Evolutionary conservation across 2,888 invertebrate genomes (phyloP), one percentile per base, ranked within the genome.

Genomic region (Scaptomyza parva): DNA sequence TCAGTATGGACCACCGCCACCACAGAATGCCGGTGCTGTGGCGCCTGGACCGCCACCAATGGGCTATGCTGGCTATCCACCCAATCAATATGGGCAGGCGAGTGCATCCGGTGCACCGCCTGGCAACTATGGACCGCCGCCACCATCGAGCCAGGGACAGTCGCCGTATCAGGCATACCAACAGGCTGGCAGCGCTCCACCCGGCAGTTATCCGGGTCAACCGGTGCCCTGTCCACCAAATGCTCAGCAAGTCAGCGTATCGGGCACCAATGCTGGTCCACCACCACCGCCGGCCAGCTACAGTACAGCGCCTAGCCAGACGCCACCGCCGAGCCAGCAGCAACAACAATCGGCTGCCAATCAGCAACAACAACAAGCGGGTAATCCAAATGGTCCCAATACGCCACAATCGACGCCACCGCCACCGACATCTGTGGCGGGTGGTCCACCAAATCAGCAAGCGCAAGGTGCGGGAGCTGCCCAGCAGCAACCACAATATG

Each of bases 281-380:
- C 78, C 80, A 7, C 88, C 87, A 6, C 88, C 88, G 50, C 84
- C 92, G 11, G 91, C 90, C 9, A 88, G 85, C 14, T 93, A 93
- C 66, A 92, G 91, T 62, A 92, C 91, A 62, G 92, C 93, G 58
- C 92, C 93, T 5, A 93, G 92, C 9, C 92, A 92, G 82, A 89
- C 92, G 50, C 91, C 89, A 35, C 91, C 89, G 55, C 86, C 89
- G 28, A 65, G 72, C 33, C 82, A 88, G 54, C 76, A 73, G 6
- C 72, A 69, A 18, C 74, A 75, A 17, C 63, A 91, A 79, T 86
- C 90, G 59, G 92, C 93, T 60, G 91, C 93, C 5, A 93, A 69
- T 45, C 77, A 76, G 37, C 70, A 76, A 33, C 70, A 63, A 28
- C 61, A 52, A 12, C 68, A 55, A 24, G 91, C 55, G 8, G 67